Evolutionary conservation across 2,113 vertebrate genomes (phyloP).

Genomic region (Oryzias celebensis): DNA sequence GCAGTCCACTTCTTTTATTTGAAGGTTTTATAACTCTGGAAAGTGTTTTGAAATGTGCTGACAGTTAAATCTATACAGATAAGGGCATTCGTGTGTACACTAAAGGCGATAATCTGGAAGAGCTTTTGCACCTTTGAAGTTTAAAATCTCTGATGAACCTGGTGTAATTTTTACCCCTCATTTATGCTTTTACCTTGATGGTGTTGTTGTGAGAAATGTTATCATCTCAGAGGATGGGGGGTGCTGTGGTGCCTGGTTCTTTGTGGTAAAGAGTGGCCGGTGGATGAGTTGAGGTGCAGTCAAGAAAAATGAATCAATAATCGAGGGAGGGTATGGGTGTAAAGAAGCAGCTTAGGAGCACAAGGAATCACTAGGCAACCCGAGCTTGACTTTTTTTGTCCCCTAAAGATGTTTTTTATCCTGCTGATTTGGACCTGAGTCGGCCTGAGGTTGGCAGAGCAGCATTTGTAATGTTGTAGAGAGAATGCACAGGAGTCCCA

Average conservation of each 20-base stretch:
- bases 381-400: slow-evolving; percentile 47
- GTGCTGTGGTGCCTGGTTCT: slow-evolving; percentile 51
- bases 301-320: slow-evolving; percentile 72
- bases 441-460: slow-evolving; percentile 61
- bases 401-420: slow-evolving; percentile 72
- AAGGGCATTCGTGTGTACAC: slow-evolving; percentile 36
- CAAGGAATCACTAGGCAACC: slow-evolving; percentile 70
- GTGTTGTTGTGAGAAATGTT: slow-evolving; percentile 32
- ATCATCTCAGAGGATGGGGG: slow-evolving; percentile 34
- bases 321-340: slow-evolving; percentile 54
- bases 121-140: slow-evolving; percentile 1
- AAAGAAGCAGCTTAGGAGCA: slow-evolving; percentile 56
- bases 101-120: slow-evolving; percentile 8
- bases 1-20: slow-evolving; percentile 39
- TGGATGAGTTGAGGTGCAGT: slow-evolving; percentile 66
- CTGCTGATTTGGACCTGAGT: slow-evolving; percentile 75
- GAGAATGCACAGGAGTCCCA: slow-evolving; percentile 37
- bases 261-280: slow-evolving; percentile 63
- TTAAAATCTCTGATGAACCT: slow-evolving; percentile 8
- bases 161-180: neutral
- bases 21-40: slow-evolving; percentile 36
- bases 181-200: slow-evolving; percentile 12
- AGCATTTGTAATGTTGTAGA: slow-evolving; percentile 12
- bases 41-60: slow-evolving; percentile 33
- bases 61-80: slow-evolving; percentile 38